A percentile compares a stretch with the other conserved stretches of the same genome.
phyloP scores from a whole-genome alignment of 2,797 vertebrate genomes.

The Pitangus sulphuratus region DNA sequence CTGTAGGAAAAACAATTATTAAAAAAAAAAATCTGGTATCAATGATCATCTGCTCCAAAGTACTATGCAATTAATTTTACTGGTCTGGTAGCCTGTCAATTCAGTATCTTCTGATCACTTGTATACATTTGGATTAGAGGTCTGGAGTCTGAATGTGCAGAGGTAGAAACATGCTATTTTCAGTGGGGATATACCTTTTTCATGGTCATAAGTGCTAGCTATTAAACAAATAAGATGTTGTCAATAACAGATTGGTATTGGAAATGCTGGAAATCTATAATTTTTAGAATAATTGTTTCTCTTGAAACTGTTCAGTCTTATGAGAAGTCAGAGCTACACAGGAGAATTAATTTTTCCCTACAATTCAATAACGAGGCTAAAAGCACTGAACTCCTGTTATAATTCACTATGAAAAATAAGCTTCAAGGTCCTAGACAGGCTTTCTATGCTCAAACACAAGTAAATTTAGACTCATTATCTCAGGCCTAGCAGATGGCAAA shows the following conservation, averaged over 20 bases:
- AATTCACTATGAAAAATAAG: not conserved
- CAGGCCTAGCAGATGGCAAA: not conserved
- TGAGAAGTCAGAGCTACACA: not conserved
- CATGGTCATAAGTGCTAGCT: not conserved
- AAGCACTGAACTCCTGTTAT: not conserved
- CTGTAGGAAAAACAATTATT: not conserved
- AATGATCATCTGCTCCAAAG: not conserved
- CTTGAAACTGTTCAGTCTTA: not conserved
- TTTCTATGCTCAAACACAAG: not conserved
- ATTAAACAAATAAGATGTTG: not conserved
- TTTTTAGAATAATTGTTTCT: not conserved
- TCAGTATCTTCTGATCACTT: not conserved
- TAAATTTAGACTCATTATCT: slow-evolving; percentile 20
- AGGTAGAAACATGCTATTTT: not conserved
- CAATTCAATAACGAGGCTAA: not conserved
- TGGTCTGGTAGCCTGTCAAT: not conserved
- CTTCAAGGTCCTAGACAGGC: not conserved
- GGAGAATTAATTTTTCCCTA: not conserved
- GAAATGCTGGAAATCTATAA: not conserved
- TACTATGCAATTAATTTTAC: not conserved
- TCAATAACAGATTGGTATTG: not conserved
- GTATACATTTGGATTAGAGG: not conserved
- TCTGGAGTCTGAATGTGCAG: not conserved
- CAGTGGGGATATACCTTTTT: not conserved
- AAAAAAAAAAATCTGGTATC: not conserved